A percentile compares a stretch with the other conserved stretches of the same genome.
phyloP scores from a whole-genome alignment of 2,113 vertebrate species.

The Taxidea taxus region DNA sequence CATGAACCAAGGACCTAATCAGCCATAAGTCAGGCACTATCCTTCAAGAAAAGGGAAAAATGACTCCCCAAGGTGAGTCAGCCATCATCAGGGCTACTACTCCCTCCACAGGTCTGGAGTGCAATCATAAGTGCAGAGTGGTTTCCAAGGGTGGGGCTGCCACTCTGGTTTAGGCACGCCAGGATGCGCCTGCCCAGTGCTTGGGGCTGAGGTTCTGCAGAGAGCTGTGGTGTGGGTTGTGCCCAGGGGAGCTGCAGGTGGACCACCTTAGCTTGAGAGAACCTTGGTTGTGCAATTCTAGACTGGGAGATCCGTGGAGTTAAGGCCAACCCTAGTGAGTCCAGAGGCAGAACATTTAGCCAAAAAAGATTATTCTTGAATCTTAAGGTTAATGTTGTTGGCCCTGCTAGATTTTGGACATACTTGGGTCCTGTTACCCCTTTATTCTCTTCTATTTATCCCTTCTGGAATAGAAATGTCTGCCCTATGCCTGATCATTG shows the following conservation, averaged over 20 bases:
- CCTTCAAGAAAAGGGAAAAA: neutral
- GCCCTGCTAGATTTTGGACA: neutral
- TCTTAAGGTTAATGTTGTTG: neutral
- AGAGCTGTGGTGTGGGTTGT: neutral
- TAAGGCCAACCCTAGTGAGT: neutral
- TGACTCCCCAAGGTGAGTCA: neutral
- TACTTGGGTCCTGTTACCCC: accelerated
- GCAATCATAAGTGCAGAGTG: neutral
- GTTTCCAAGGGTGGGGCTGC: neutral
- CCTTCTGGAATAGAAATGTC: neutral
- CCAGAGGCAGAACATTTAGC: accelerated
- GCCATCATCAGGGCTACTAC: neutral
- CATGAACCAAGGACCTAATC: neutral
- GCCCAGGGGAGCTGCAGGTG: neutral
- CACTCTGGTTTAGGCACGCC: neutral
- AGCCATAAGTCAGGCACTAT: neutral
- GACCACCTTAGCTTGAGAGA: neutral
- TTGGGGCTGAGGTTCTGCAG: neutral
- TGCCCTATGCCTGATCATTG: neutral
- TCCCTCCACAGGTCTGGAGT: neutral
- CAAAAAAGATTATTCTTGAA: neutral
- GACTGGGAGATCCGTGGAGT: neutral
- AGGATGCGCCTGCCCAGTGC: neutral
- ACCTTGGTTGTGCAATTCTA: neutral
- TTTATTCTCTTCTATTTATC: neutral